Evolutionary conservation across 2,888 invertebrate species (phyloP), one percentile per base, ranked within the genome.

Genomic region (Xestia c-nigrum): DNA sequence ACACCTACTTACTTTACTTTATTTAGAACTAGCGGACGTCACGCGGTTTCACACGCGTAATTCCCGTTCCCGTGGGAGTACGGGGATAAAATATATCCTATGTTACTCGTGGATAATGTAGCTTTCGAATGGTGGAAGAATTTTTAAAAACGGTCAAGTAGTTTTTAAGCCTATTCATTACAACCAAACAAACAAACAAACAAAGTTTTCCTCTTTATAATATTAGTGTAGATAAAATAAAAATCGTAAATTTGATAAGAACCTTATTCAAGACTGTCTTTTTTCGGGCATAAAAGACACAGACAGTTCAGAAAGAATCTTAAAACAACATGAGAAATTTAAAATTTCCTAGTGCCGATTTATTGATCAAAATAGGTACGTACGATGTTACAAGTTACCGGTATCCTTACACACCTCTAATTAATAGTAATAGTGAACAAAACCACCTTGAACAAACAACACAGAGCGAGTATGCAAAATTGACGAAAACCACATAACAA

Each of bases 381-480:
- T 21, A 10, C 19, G 55, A 43, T n/a, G 24, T 57, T 19, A 57
- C 14, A 57, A 57, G 14, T 14, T 47, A 19, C 2, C 19, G 40
- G 24, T 24, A 59, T 66, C 14, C n/a, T 50, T 16, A 50, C 16
- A 81, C n/a, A 40, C 63, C 50, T 79, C 31, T 6, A 24, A 67
- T 52, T 52, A 75, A 47, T 67, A 66, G 16, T 47, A 55, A 55
- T 40, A 31, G 47, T 67, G 6, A 16, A 55, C 47, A n/a, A 12
- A 40, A 38, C 10, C 14, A 50, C 43, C 70, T 71, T 78, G 59
- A 57, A 38, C 21, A 46, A 43, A 43, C 65, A 57, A 55, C n/a
- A n/a, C n/a, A 14, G 0, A 61, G 21, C 65, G 9, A 38, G 24
- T 71, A 63, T 50, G 24, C 57, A 57, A 40, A 83, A 50, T n/a